These are phyloP conservation scores for Porites rus DNA, from an alignment of 92 coral and sea anemone genomes.

Conservation along the genomic window DNA sequence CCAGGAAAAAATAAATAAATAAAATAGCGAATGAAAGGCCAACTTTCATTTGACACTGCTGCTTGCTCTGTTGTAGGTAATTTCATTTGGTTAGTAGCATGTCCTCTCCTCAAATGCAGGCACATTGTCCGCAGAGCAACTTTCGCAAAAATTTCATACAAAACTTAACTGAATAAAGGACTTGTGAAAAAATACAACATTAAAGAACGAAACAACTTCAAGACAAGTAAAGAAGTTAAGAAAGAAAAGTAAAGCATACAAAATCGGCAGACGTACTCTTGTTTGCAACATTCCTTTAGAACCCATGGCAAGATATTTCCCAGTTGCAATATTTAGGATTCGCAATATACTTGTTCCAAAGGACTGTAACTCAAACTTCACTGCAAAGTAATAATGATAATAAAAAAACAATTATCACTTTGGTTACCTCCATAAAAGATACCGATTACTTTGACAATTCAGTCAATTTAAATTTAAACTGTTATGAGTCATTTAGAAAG, in stretches of 20 bases:
- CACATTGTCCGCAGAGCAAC: conserved; percentile 6
- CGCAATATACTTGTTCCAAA: conserved; percentile 88
- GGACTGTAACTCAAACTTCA: conserved; percentile 87
- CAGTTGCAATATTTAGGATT: conserved; percentile 71
- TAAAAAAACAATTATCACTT: no score
- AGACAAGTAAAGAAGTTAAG: not conserved
- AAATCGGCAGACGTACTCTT: conserved; percentile 47
- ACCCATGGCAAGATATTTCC: conserved; percentile 72
- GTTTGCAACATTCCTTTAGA: conserved; percentile 75
- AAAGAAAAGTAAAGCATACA: not conserved
- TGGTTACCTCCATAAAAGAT: no score
- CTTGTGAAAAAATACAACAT: no score
- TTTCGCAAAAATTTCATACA: not conserved
- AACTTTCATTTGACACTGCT: not conserved
- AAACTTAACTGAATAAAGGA: no score
- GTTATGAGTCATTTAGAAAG: no score
- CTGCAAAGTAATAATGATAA: conserved; percentile 25
- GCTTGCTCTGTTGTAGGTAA: not conserved
- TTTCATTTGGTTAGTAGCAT: not conserved
- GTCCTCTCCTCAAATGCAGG: not conserved
- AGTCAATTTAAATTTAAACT: no score
- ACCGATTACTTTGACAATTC: no score
- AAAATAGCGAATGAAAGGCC: not conserved
- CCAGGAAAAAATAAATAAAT: no score
- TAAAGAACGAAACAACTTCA: no score